Evolutionary conservation across 2,888 invertebrate genomes (phyloP), one percentile per base, ranked within the genome.

Genomic region (Selenia dentaria): DNA sequence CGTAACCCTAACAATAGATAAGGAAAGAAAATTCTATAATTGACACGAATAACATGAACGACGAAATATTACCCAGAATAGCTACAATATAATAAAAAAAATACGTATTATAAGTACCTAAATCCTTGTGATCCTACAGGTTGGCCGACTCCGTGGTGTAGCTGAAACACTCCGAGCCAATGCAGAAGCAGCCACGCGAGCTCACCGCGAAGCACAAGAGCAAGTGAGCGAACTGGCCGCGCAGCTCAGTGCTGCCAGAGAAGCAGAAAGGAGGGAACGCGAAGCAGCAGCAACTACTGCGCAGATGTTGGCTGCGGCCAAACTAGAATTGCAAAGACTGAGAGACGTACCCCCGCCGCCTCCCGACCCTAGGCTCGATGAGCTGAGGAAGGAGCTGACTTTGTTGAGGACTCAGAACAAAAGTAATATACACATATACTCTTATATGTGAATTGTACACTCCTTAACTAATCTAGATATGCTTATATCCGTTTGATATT

Each of bases 321-420:
- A 93, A 50, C 81, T 86, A 49, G 95, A 95, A 74, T 81, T 95
- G 57, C 94, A 93, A 74, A 83, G 91, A 44, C 79, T 94, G 56
- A 89, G 93, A 41, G 91, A 92, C n/a, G 95, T 94, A 67, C 82
- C 87, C 6, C 88, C 91, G 3, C 92, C 90, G 47, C 95, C 95
- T 31, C 95, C 95, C 58, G 93, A 94, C 51, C 92, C 95, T 51
- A 92, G 95, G 70, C 91, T 95, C 50, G 95, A 95, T 59, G 96
- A 96, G 72, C 87, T 96, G 53, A 93, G 94, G 74, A 92, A 93
- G 63, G 95, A 97, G 79, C 91, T 97, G 54, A 92, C 93, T 37
- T 85, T 93, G 61, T 91, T 97, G 57, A 92, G 95, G 64, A 93
- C 94, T 37, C 94, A 94, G 70, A 96, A 96, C 76, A 94, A 94